Evolutionary conservation across 2,113 vertebrate genomes (phyloP), one percentile per base, ranked within the genome.

Genomic region (Cyprinus carpio): DNA sequence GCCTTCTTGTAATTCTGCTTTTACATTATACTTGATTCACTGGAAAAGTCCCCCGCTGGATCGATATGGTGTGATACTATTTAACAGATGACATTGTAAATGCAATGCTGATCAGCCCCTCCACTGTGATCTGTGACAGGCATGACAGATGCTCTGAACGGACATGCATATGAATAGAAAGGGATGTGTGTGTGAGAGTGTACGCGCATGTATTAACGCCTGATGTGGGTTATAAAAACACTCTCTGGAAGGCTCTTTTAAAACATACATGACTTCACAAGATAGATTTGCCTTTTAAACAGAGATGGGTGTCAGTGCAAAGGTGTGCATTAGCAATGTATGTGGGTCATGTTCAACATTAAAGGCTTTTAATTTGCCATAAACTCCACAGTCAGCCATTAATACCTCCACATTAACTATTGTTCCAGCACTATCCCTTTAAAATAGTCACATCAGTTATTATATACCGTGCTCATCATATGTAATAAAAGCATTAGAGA

Each of bases 231-330:
- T 88, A 86, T 88, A 88, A 83, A 88, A 90, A 81, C 49, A 51
- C 87, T 86, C 49, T 46, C n/a, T 58, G 27, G 76, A 77, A 85
- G 56, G 82, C 76, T 88, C 78, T 88, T 90, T 79, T 88, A 79
- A 81, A 31, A 83, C 31, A 75, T 51, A 86, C 87, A 93, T 94
- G 93, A 95, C 93, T 94, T 93, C 93, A 94, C 92, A 94, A 94
- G 94, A 95, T 92, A 93, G 91, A 95, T 94, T 93, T 92, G 85
- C 93, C 93, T 92, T 94, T 94, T 94, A 94, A 93, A 92, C 91
- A 90, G 86, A 77, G 80, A 81, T 86, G 91, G 88, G 91, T 93
- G 90, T 82, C 89, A 85, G 90, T 88, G 91, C 92, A 92, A 92
- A 93, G 92, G 92, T 93, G 88, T 91, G 90, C 90, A 91, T 92